A percentile compares a stretch with the other conserved stretches of the same genome.
phyloP scores from a whole-genome alignment of 1,140 invertebrate genomes.

The Trachymyrmex septentrionalis region DNA sequence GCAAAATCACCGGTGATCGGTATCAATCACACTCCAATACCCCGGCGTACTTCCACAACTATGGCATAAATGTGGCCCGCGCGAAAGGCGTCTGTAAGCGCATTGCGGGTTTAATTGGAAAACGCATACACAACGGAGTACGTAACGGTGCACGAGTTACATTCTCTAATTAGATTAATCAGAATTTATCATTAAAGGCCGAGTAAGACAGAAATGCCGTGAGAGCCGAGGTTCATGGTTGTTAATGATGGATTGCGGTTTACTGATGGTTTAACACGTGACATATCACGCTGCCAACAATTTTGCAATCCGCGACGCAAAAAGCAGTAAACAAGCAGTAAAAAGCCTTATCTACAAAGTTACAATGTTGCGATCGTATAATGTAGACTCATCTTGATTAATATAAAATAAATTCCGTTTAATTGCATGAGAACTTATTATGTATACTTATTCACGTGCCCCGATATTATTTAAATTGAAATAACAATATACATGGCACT shows the following conservation, averaged over 20 bases:
- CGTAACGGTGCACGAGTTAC: constrained; percentile 49
- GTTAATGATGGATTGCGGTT: constrained; percentile 19
- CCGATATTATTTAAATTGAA: background rate
- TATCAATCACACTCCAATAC: constrained; percentile 54
- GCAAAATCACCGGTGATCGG: constrained; percentile 47
- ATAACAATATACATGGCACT: background rate
- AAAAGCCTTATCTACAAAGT: background rate
- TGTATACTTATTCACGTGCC: background rate
- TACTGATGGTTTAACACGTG: constrained; percentile 17
- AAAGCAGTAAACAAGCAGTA: background rate
- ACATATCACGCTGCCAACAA: constrained; percentile 42
- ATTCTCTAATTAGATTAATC: constrained; percentile 60
- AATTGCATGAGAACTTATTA: constrained; percentile 13
- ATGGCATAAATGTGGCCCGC: background rate
- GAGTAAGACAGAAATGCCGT: constrained; percentile 47
- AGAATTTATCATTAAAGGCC: constrained; percentile 39
- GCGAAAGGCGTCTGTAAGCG: constrained; percentile 15
- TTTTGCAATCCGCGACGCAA: background rate
- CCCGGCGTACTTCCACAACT: background rate
- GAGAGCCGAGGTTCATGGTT: constrained; percentile 46
- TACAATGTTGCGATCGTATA: background rate
- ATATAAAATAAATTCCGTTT: constrained; percentile 24
- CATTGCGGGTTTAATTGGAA: constrained; percentile 40
- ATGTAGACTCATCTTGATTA: background rate
- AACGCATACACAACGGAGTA: constrained; percentile 33